Percentiles rank a stretch among this genome's conserved stretches.
These are phyloP conservation scores for Hypothenemus hampei DNA, from an alignment of 1,140 invertebrate genomes.

Conservation along the genomic window DNA sequence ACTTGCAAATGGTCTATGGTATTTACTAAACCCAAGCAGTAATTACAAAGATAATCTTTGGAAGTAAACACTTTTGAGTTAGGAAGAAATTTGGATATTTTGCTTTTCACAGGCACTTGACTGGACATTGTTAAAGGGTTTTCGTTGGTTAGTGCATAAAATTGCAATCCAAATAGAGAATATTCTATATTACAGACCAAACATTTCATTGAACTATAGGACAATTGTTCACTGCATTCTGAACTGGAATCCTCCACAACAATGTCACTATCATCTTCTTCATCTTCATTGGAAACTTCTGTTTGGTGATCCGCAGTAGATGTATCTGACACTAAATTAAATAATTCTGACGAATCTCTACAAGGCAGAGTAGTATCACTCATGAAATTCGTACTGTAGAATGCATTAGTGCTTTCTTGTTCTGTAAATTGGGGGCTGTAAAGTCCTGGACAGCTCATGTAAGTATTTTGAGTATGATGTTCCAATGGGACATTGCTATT, in stretches of 20 bases:
- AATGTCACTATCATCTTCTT: slow-evolving; percentile 41
- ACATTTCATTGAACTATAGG: slow-evolving; percentile 30
- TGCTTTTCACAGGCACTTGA: slow-evolving; percentile 37
- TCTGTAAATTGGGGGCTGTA: too few species aligned
- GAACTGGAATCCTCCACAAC: slow-evolving; percentile 42
- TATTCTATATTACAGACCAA: slow-evolving; percentile 37
- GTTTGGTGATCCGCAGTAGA: slow-evolving; percentile 25
- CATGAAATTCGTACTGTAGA: not conserved
- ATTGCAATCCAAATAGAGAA: slow-evolving; percentile 36
- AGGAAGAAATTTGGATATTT: slow-evolving; percentile 34
- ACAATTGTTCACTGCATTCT: slow-evolving; percentile 30
- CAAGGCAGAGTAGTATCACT: not conserved
- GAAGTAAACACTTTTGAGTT: slow-evolving; percentile 24
- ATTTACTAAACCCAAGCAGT: slow-evolving; percentile 40
- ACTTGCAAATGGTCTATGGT: slow-evolving; percentile 40
- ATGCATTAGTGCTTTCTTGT: too few species aligned
- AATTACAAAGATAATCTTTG: slow-evolving; percentile 38
- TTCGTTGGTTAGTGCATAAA: slow-evolving; percentile 37
- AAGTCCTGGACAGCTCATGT: too few species aligned
- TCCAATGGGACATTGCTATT: not conserved
- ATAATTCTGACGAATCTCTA: not conserved
- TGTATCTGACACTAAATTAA: slow-evolving; percentile 2
- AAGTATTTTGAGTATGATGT: too few species aligned
- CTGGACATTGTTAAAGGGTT: slow-evolving; percentile 40
- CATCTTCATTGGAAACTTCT: slow-evolving; percentile 22